phyloP scores from a whole-genome alignment of 1,140 invertebrate species.

The Drosophila carrolli region DNA sequence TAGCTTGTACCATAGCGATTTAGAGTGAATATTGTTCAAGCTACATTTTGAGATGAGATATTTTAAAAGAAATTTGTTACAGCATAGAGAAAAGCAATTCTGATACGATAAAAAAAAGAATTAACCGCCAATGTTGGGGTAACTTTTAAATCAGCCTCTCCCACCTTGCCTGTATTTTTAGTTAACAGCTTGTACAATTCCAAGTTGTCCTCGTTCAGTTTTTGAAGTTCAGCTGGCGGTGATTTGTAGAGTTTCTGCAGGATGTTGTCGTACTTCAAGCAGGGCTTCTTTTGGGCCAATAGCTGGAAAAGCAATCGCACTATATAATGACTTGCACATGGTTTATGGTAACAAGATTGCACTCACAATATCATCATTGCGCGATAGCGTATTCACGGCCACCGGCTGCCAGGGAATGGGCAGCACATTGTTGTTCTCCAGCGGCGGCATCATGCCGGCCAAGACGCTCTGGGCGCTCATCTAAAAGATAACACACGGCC shows the following conservation, averaged over 20 bases:
- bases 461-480: slow-evolving; percentile 94
- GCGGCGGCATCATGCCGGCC: slow-evolving; percentile 93
- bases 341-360: slow-evolving; percentile 3
- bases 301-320: slow-evolving; percentile 83
- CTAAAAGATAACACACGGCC: slow-evolving; percentile 76
- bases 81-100: no score
- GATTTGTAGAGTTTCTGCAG: slow-evolving; percentile 85
- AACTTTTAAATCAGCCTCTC: neutral
- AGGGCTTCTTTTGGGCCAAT: slow-evolving; percentile 88
- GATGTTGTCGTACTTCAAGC: slow-evolving; percentile 87
- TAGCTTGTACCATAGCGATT: no score
- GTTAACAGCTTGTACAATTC: slow-evolving; percentile 88
- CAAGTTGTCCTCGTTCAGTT: slow-evolving; percentile 86
- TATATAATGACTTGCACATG: slow-evolving; percentile 2
- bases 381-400: slow-evolving; percentile 91
- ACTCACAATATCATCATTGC: slow-evolving; percentile 89
- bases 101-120: neutral
- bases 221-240: slow-evolving; percentile 85
- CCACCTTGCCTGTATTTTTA: slow-evolving; percentile 87
- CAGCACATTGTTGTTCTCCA: slow-evolving; percentile 89
- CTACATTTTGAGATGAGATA: no score
- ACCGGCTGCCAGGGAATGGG: slow-evolving; percentile 94
- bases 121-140: neutral
- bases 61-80: no score
- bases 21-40: no score